These are phyloP conservation scores for Strix uralensis DNA, from an alignment of 2,113 vertebrate species.

Conservation along the genomic window DNA sequence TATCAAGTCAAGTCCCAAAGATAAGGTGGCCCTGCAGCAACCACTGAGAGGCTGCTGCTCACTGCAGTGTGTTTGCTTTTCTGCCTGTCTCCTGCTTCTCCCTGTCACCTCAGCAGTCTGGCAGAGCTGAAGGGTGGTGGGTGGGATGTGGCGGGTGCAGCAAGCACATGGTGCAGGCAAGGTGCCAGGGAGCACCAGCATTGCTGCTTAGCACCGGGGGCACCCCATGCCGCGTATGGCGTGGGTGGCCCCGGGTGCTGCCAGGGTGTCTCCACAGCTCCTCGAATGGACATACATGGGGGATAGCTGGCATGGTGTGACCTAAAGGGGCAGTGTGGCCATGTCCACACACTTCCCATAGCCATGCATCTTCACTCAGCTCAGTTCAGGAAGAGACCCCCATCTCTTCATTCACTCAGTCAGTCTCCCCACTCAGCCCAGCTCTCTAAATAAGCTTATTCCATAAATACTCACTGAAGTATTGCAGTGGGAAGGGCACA, in stretches of 20 bases:
- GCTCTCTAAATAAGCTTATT: background rate
- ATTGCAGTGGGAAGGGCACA: background rate
- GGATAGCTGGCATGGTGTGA: background rate
- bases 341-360: background rate
- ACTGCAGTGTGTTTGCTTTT: background rate
- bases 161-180: fast-evolving
- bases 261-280: background rate
- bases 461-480: background rate
- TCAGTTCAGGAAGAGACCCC: background rate
- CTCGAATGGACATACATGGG: fast-evolving
- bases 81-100: background rate
- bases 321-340: background rate
- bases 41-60: background rate
- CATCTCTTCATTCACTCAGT: background rate
- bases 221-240: fast-evolving
- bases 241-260: background rate
- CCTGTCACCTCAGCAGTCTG: background rate
- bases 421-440: background rate
- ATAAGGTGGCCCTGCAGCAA: conserved; percentile 19
- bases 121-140: background rate
- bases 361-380: fast-evolving
- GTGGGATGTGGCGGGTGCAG: fast-evolving
- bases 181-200: background rate
- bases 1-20: conserved; percentile 36
- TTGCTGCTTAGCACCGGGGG: background rate